Percentiles rank a stretch among this genome's conserved stretches.
Conservation (phyloP, 2,888 invertebrate genomes). For the Diabrotica balteata region DNA sequence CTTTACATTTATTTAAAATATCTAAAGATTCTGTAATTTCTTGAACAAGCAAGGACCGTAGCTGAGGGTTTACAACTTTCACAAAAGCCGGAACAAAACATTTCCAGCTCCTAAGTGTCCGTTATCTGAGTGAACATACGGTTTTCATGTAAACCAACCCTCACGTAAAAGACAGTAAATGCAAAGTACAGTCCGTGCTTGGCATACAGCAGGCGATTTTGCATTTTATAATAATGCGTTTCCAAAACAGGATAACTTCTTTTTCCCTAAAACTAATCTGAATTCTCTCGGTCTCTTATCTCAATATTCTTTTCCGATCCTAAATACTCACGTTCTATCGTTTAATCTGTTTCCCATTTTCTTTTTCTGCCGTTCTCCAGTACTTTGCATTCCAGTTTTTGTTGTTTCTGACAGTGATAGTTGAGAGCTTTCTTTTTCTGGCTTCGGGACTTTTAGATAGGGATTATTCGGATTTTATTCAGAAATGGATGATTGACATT, state of each 20-base stretch:
- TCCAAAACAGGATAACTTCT: constrained; percentile 56
- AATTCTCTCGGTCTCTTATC: constrained; percentile 53
- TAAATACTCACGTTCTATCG: constrained; percentile 56
- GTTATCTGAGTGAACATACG: background rate
- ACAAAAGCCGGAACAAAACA: no score
- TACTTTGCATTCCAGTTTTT: constrained; percentile 39
- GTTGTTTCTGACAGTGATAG: constrained; percentile 36
- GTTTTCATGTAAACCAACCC: constrained; percentile 18
- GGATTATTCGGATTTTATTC: constrained; percentile 1
- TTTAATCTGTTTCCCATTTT: constrained; percentile 57
- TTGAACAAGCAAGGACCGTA: no score
- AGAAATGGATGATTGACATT: constrained; percentile 10
- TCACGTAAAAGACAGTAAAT: constrained; percentile 30
- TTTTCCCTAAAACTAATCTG: constrained; percentile 49
- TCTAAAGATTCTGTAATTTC: no score
- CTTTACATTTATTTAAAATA: no score
- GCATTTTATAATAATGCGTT: constrained; percentile 56
- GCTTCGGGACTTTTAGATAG: constrained; percentile 25
- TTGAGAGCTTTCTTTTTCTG: constrained; percentile 33
- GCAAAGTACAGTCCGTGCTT: constrained; percentile 47
- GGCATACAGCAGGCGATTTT: constrained; percentile 50
- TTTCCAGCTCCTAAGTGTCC: background rate
- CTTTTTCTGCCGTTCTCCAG: constrained; percentile 35
- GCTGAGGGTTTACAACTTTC: no score
- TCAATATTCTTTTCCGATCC: constrained; percentile 54